Evolutionary conservation across 2,113 vertebrate species (phyloP), one percentile per base, ranked within the genome.

Genomic region (Edolisoma coerulescens): DNA sequence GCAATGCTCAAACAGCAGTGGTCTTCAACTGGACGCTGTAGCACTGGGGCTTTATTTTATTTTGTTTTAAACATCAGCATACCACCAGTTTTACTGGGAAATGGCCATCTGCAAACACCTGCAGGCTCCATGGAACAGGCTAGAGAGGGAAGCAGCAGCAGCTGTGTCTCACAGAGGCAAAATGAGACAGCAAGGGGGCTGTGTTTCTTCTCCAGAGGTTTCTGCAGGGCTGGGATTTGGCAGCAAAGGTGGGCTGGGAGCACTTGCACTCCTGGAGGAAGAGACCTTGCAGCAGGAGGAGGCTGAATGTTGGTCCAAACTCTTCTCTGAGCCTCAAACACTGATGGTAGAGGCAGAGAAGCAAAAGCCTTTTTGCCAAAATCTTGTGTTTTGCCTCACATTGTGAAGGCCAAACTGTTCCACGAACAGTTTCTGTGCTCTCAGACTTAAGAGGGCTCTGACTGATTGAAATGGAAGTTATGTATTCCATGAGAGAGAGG

Each of bases 61-160:
- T 93, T 94, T 93, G 69, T 70, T 94, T 95, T 78, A 92, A 95
- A 94, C 91, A 75, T 89, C 39, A 5, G 47, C 95, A 94, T 95
- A 75, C 76, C 68, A 41, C 60, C 52, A 39, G 64, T 78, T 93
- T 93, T 78, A 81, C 86, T 92, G 84, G 71, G 71, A 78, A 78
- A 37, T 52, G 47, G 68, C 84, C 3, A 1, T 68, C 56, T 95
- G 86, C 89, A 94, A 81, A 93, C 86, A 96, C 96, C 96, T 96
- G 91, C 86, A 93, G 68, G 60, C 73, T 70, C 64, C 18, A 2
- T 27, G 73, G 76, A 95, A n/a, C 35, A 32, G 84, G 44, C 73
- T 60, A 32, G 93, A 47, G 69, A 78, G 76, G 32, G 78, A 89
- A 68, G 53, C 39, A 89, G 27, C 39, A 89, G 88, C 86, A 92